Base-by-base conservation (phyloP, 1,140 invertebrate species). In the Trachymyrmex cornetzi region DNA sequence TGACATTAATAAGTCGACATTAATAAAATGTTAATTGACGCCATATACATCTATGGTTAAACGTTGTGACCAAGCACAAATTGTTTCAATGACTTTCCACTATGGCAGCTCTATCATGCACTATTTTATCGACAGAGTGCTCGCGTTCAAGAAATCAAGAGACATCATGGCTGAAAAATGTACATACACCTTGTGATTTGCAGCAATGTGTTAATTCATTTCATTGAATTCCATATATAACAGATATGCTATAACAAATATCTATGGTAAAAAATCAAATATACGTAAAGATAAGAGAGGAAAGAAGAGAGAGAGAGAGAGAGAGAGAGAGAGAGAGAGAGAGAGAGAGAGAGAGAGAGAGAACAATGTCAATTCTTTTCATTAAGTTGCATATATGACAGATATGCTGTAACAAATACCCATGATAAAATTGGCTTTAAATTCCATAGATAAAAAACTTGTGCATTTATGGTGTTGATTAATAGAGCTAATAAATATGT, bases 81-180 rank as follows among this genome's bases (percentile, higher is more conserved):
- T 44, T 59, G 57, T 55, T 87, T 87, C 44, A 22, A 80, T 11
- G 7, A 19, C 57, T 90, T 48, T 53, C 74, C 72, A 30, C 44
- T 55, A 82, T 82, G 87, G 81, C 87, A 92, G 86, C 86, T 69
- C 89, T 59, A 61, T 88, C 72, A 38, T 50, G 22, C n/a, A 66
- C 87, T 89, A 69, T 82, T 77, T 88, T 92, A 93, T 59, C 91
- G 88, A 89, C 66, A 34, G 64, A 57, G 71, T 27, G 64, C n/a
- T 74, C 85, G 85, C 72, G 74, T 44, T 44, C 9, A 44, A 44
- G 38, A 44, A 77, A 66, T 81, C 77, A 87, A 86, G 72, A 77
- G 77, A 85, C 84, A 71, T 93, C 89, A 92, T 90, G 90, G 92
- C 91, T 91, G 87, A 86, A 89, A 64, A 77, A 85, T 77, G 61